phyloP scores from a whole-genome alignment of 92 coral and sea anemone genomes.

The Paramuricea clavata region DNA sequence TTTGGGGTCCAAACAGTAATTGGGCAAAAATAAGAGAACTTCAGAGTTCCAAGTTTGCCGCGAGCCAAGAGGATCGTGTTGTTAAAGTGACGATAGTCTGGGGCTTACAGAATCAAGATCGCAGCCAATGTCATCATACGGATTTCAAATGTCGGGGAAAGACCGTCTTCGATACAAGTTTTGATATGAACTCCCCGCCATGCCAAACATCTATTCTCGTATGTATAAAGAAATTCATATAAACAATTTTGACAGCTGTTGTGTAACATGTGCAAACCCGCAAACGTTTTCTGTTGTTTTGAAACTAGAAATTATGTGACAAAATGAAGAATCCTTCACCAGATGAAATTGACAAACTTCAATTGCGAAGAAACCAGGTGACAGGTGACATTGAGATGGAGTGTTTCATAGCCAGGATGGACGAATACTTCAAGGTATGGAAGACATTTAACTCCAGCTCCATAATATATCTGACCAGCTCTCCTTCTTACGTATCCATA shows the following conservation, averaged over 20 bases:
- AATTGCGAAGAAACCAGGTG: conserved; percentile 28
- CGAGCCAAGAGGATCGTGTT: conserved; percentile 21
- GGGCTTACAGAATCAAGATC: conserved; percentile 35
- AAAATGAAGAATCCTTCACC: conserved; percentile 4
- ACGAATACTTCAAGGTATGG: conserved; percentile 59
- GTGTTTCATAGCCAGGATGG: conserved; percentile 58
- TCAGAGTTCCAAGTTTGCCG: background rate
- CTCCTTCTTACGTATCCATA: too few relatives aligned
- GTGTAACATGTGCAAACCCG: too few relatives aligned
- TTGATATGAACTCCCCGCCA: conserved; percentile 41
- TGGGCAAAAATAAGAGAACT: conserved; percentile 14
- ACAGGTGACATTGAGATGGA: conserved; percentile 31
- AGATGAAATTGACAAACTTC: background rate
- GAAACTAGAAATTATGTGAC: conserved; percentile 1
- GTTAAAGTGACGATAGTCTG: conserved; percentile 19
- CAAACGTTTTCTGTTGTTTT: background rate
- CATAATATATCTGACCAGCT: too few relatives aligned
- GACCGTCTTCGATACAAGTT: conserved; percentile 32
- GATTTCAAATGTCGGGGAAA: conserved; percentile 25
- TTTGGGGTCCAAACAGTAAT: conserved; percentile 24
- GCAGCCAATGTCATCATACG: conserved; percentile 26
- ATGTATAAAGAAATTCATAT: conserved; percentile 1
- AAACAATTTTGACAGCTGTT: too few relatives aligned
- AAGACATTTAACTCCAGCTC: background rate
- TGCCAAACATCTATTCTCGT: conserved; percentile 24